Percentiles rank a stretch among this genome's conserved stretches.
Evolutionary conservation across 2,888 invertebrate genomes (phyloP).

Genomic region (Megamerina dolium): DNA sequence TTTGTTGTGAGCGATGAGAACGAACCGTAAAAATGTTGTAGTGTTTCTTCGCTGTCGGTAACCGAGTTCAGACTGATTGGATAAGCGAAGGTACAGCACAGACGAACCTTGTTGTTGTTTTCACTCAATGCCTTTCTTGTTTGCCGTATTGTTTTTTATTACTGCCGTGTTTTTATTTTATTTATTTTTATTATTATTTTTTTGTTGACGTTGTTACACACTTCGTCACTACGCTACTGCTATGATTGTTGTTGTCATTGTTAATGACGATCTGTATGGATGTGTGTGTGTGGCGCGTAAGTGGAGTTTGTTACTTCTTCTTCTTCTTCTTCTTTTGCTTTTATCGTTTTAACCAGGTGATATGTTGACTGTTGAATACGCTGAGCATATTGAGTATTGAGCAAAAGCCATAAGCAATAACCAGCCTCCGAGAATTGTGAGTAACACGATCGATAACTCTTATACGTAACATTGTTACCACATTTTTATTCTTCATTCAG

Average conservation of each 20-base stretch:
- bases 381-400: no score
- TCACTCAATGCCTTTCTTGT: slow-evolving; percentile 18
- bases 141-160: slow-evolving; percentile 3
- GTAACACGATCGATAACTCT: no score
- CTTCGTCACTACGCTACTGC: slow-evolving; percentile 4
- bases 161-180: not conserved
- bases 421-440: no score
- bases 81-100: slow-evolving; percentile 46
- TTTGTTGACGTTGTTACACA: not conserved
- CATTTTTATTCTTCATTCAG: no score
- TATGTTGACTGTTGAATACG: no score
- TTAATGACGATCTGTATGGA: no score
- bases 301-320: no score
- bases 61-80: slow-evolving; percentile 51
- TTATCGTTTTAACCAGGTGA: no score
- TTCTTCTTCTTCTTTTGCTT: no score
- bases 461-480: no score
- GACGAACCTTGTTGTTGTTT: slow-evolving; percentile 37
- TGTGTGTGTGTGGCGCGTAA: no score
- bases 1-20: not conserved
- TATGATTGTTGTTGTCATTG: not conserved
- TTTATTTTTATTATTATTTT: not conserved
- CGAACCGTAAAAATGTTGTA: slow-evolving; percentile 17
- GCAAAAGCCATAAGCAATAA: no score
- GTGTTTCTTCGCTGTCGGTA: slow-evolving; percentile 46